Conservation (phyloP, 2,113 vertebrate species). For the Holacanthus passer region DNA sequence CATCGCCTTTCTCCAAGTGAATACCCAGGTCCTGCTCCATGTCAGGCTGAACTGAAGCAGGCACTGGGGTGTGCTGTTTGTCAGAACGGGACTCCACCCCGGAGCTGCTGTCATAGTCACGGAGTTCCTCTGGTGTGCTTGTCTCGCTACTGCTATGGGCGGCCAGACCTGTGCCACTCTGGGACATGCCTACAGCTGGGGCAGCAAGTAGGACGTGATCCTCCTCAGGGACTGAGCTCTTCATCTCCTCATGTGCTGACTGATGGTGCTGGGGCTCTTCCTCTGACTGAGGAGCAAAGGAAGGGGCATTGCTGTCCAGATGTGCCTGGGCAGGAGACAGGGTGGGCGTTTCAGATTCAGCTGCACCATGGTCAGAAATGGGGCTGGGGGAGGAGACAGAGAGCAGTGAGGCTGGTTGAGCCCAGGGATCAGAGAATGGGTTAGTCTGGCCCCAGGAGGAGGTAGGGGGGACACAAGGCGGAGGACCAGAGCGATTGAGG, state of each 20-base stretch:
- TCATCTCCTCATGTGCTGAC: slow-evolving; percentile 38
- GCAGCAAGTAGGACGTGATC: slow-evolving; percentile 31
- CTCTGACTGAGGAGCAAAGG: slow-evolving; percentile 53
- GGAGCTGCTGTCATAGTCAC: slow-evolving; percentile 91
- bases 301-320: slow-evolving; percentile 63
- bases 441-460: slow-evolving; percentile 78
- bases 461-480: slow-evolving; percentile 41
- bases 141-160: slow-evolving; percentile 91
- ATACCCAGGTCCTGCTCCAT: slow-evolving; percentile 88
- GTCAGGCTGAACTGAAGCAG: slow-evolving; percentile 76
- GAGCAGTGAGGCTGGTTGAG: slow-evolving; percentile 77
- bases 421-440: slow-evolving; percentile 81
- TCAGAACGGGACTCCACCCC: slow-evolving; percentile 88
- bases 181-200: slow-evolving; percentile 77
- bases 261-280: slow-evolving; percentile 35
- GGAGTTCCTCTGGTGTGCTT: slow-evolving; percentile 91
- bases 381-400: slow-evolving; percentile 72
- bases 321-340: slow-evolving; percentile 77
- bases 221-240: slow-evolving; percentile 43
- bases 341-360: slow-evolving; percentile 74
- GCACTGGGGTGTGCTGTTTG: slow-evolving; percentile 83
- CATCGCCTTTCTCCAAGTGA: slow-evolving; percentile 85
- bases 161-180: no score
- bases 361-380: slow-evolving; percentile 63
- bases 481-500: slow-evolving; percentile 67